Evolutionary conservation across 2,888 invertebrate genomes (phyloP), one percentile per base, ranked within the genome.

Genomic region (Acronicta alni): DNA sequence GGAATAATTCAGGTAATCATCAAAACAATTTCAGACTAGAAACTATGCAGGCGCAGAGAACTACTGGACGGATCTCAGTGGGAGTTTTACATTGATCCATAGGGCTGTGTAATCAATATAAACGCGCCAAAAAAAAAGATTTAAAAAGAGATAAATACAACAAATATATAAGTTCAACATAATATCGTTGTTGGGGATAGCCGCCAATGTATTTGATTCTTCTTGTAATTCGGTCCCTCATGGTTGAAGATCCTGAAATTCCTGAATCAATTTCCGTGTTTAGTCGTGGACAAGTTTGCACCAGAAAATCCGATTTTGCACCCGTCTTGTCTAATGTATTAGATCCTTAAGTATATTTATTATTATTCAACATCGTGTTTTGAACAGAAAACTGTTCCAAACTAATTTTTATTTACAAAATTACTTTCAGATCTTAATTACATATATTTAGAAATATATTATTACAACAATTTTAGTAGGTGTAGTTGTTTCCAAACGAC

Each of bases 61-160:
- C 65, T 68, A 77, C 74, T 74, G 73, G 73, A 74, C 73, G 73
- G 73, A 73, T 74, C 70, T 77, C 56, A 74, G 71, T 70, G 70
- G 54, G 56, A 77, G 60, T 61, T 56, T 59, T 56, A 57, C 52
- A 67, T 74, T 70, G 60, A 66, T 57, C 67, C 67, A 41, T 51
- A 49, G 67, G 54, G 75, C 63, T 73, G 51, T 67, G 42, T 49
- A 72, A 66, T 66, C 65, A 72, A 72, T 65, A 65, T 65, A 72
- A 65, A 55, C 55, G 1, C 9, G 26, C 38, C 14, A 4, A 48
- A 48, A 71, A 44, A 17, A 0, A 23, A 20, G 1, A 32, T 41
- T 32, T 39, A 38, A 39, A n/a, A 17, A 20, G 0, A 15, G 15
- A 20, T 20, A 20, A 20, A 7, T 30, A 12, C 10, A 10, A 12